Base-by-base conservation (phyloP, 2,888 invertebrate genomes). In the Gandaritis pyraliata region DNA sequence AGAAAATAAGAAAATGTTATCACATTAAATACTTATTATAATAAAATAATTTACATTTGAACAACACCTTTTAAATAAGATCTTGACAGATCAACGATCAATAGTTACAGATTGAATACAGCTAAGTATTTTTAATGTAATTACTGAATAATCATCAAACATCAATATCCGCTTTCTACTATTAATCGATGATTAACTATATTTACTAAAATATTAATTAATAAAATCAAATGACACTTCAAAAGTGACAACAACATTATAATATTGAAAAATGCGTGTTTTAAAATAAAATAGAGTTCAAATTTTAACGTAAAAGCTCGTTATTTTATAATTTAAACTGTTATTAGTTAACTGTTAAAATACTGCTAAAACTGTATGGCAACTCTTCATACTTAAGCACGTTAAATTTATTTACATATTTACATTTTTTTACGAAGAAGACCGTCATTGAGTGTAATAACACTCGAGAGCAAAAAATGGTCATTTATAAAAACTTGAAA, bases 281-380 rank as follows among this genome's bases (percentile, higher is more conserved):
- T 50, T 33, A 50, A n/a, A 49, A 53, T 67, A 48, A 66, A 70
- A 67, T 61, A 45, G 62, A 63, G 63, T 69, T 60, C 38, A 53
- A 68, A 58, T 66, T 71, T 62, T 29, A 54, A 75, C 77, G 77
- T 74, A 76, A 83, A 83, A 84, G 82, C 84, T 84, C 84, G 78
- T 75, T 75, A 77, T 72, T 75, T 74, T 76, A 70, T 72, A 69
- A 70, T 77, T 71, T 69, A 72, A 70, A 71, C 67, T 69, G 30
- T 67, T 72, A 65, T 65, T 72, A 69, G 70, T 66, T 68, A 68
- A 70, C 67, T 66, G 55, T 63, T 57, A 36, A 65, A 53, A 64
- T 72, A 73, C 57, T 63, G 59, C 65, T 72, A 71, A 74, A 79
- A 72, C 57, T 79, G 72, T 84, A 85, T 86, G 86, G 86, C 86